A percentile compares a stretch with the other conserved stretches of the same genome.
Conservation (phyloP, 2,888 invertebrate genomes). For the Tromatobia lineatoria region DNA sequence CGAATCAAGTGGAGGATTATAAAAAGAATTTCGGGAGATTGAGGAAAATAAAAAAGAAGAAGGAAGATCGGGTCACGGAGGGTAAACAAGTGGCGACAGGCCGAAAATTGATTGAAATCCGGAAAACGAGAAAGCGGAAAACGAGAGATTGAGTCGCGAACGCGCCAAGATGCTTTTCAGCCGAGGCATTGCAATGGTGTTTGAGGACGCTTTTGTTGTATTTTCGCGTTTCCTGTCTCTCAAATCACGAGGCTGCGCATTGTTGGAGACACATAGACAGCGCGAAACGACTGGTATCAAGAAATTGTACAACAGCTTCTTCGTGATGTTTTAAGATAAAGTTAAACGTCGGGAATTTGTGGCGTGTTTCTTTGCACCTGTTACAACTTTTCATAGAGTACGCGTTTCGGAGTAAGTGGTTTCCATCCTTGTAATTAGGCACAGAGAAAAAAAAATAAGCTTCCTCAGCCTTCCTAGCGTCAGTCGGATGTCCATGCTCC, state of each 20-base stretch:
- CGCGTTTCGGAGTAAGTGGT: conserved; percentile 1
- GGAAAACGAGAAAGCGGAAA: background rate
- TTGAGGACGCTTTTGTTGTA: conserved; percentile 84
- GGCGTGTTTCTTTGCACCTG: background rate
- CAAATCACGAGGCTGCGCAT: conserved; percentile 86
- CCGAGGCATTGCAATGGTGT: conserved; percentile 84
- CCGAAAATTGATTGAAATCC: background rate
- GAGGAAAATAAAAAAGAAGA: background rate
- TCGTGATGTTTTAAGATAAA: conserved; percentile 92
- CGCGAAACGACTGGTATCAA: conserved; percentile 94
- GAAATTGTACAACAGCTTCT: conserved; percentile 95
- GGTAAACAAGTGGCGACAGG: background rate
- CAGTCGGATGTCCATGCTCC: background rate
- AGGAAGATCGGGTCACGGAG: background rate
- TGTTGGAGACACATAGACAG: conserved; percentile 93
- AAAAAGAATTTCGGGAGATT: background rate
- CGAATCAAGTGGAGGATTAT: background rate
- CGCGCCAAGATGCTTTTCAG: conserved; percentile 72
- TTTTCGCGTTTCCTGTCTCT: conserved; percentile 84
- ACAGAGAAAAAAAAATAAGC: background rate
- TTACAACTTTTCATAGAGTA: conserved; percentile 13
- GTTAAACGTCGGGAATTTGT: conserved; percentile 52
- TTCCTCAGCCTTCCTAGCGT: background rate
- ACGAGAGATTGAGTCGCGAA: conserved; percentile 4
- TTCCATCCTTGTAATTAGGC: conserved; percentile 8